Base-by-base conservation (phyloP, 64 coral and sea anemone genomes). In the Montipora foliosa region DNA sequence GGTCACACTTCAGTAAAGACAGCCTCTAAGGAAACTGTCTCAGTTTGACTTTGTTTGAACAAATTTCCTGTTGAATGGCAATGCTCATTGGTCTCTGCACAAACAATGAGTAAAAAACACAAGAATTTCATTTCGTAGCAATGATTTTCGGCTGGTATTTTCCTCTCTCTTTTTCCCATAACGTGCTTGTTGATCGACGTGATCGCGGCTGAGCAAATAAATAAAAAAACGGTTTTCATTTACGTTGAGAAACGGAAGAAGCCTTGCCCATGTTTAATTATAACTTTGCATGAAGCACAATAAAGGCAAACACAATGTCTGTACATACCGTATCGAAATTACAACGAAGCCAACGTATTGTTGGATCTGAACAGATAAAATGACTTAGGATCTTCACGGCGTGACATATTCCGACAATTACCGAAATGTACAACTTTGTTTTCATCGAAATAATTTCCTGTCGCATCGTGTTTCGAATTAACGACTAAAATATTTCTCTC, bases 251-350 rank as follows among this genome's bases (percentile, higher is more conserved):
- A n/a, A 16, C 16, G 46, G 3, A 44, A 14, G 13, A 45, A 82
- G 12, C 58, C 47, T 69, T 8, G 1, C 22, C 25, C 67, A 19
- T 69, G 29, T 67, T 66, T 20, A 12, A 46, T 11, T 2, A 49
- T 49, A 71, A 86, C 66, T 71, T 86, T 86, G 82, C 82, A 86
- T 51, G 71, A 86, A 85, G 71, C 82, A 72, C 3, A 13, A 71
- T 51, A 47, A 50, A 71, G 13, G 47, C 20, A 72, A 66, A 48
- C 82, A 86, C 15, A 86, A 72, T 71, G 66, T 14, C n/a, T 25
- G 62, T 16, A 14, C 64, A 67, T n/a, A 16, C 44, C 45, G 82
- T 49, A 12, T 29, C 15, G 49, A 13, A 86, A 49, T 69, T 86
- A 13, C 66, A 22, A 50, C 45, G 19, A 45, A 4, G 45, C 44